Percentiles rank a stretch among this genome's conserved stretches.
Conservation (phyloP, 37 sponge, comb jelly and placozoan species). For the Corticium candelabrum region DNA sequence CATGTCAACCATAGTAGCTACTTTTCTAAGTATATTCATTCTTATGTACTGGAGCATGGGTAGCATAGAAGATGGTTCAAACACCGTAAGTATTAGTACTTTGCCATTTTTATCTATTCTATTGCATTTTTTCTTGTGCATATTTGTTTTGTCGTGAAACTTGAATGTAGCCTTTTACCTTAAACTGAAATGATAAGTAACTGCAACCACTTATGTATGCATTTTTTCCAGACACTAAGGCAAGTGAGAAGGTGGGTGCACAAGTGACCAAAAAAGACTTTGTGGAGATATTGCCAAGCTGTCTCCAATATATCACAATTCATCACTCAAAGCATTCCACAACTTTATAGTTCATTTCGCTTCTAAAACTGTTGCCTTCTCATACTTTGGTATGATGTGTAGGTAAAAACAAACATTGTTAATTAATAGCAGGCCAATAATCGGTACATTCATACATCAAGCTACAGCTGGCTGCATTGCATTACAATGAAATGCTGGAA, state of each 20-base stretch:
- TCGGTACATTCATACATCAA: not conserved
- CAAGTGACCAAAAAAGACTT: not conserved
- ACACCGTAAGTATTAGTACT: conserved; percentile 29
- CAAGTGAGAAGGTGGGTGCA: not conserved
- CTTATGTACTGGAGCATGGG: not conserved
- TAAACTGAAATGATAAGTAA: no score
- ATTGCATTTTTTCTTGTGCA: no score
- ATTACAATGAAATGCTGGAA: not conserved
- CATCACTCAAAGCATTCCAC: not conserved
- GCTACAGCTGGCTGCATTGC: not conserved
- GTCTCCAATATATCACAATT: not conserved
- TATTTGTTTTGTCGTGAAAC: not conserved
- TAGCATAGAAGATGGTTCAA: conserved; percentile 55
- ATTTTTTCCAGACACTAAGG: not conserved
- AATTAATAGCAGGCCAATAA: not conserved
- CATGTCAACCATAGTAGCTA: conserved; percentile 15
- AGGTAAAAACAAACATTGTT: not conserved
- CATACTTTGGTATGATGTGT: not conserved
- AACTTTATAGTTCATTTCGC: not conserved
- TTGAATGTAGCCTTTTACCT: not conserved
- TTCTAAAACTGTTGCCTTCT: not conserved
- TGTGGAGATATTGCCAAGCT: not conserved
- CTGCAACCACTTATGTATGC: no score
- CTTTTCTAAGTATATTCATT: conserved; percentile 30
- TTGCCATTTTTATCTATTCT: no score